phyloP scores from a whole-genome alignment of 2,888 invertebrate species.

The Teinopalpus imperialis region DNA sequence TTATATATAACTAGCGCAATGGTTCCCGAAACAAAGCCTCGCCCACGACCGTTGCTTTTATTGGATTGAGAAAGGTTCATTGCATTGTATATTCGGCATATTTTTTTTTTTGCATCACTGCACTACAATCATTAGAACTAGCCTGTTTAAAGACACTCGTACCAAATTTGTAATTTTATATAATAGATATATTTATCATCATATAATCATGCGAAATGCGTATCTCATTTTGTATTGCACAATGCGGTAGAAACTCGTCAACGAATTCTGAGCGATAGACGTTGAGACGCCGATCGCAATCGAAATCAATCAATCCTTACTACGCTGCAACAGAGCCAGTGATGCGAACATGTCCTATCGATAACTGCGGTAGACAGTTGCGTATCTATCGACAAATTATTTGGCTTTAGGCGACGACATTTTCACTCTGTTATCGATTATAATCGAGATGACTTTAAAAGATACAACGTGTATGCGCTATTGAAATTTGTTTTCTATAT shows the following conservation, averaged over 20 bases:
- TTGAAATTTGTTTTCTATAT: conserved; percentile 17
- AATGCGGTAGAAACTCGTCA: conserved; percentile 32
- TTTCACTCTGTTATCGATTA: conserved; percentile 36
- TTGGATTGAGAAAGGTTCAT: too few species aligned
- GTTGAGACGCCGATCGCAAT: conserved; percentile 37
- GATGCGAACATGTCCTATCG: conserved; percentile 45
- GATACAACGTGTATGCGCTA: conserved; percentile 11
- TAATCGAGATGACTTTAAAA: conserved; percentile 30
- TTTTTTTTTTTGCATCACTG: too few species aligned
- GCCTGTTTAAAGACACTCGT: too few species aligned
- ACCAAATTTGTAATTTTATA: too few species aligned
- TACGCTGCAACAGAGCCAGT: conserved; percentile 34
- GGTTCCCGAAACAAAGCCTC: too few species aligned
- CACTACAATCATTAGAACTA: too few species aligned
- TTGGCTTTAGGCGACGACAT: conserved; percentile 39
- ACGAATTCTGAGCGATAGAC: conserved; percentile 34
- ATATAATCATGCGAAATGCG: not conserved
- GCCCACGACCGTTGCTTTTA: too few species aligned
- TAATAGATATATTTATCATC: too few species aligned
- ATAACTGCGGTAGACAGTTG: conserved; percentile 48
- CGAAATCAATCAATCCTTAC: conserved; percentile 37
- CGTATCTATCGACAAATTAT: conserved; percentile 45
- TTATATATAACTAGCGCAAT: too few species aligned
- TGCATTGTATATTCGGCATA: too few species aligned
- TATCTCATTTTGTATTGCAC: conserved; percentile 6